Base-by-base conservation (phyloP, 1,140 invertebrate genomes). In the Pseudomyrmex pallidus region DNA sequence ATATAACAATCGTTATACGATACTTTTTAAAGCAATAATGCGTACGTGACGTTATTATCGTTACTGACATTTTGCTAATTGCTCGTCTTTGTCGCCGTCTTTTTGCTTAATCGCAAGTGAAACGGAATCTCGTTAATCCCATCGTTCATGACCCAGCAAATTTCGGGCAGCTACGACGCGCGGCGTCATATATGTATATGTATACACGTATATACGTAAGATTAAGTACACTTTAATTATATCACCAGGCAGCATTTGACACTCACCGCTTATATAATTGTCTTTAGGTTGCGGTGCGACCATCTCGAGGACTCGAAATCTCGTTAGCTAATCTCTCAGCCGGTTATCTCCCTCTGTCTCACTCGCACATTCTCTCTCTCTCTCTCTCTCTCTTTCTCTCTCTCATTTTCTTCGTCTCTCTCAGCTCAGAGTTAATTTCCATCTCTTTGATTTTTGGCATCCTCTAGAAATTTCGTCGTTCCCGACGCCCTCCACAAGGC, bases 361-460 rank as follows among this genome's bases (percentile, higher is more conserved):
- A 44, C 25, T 22, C 13, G 52, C 68, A 52, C 25, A 56, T 20
- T 46, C 52, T 59, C 74, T 59, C 46, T 25, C 35, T 22, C 48
- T 4, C 48, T 5, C 5, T 48, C 35, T 48, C 12, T 44, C 50
- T 22, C 57, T 52, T 52, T 56, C 22, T 61, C 61, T 57, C 64
- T 25, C 64, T 17, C 54, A 10, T 10, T 63, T 10, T 56, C 76
- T 17, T 3, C 9, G 50, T 54, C 73, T 68, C 54, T 67, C 83
- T 64, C 63, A 67, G 62, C 62, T 35, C 73, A 52, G 83, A 87
- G 87, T 89, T 92, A 92, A 93, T 93, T 90, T 93, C 88, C 92
- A 92, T 92, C 89, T 89, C 91, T 92, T 93, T 93, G 92, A 93
- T 93, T 93, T 93, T 92, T 93, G 92, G 89, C 87, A 82, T 74